phyloP scores from a whole-genome alignment of 2,888 invertebrate genomes.

The Hydrotaea diabolus region DNA sequence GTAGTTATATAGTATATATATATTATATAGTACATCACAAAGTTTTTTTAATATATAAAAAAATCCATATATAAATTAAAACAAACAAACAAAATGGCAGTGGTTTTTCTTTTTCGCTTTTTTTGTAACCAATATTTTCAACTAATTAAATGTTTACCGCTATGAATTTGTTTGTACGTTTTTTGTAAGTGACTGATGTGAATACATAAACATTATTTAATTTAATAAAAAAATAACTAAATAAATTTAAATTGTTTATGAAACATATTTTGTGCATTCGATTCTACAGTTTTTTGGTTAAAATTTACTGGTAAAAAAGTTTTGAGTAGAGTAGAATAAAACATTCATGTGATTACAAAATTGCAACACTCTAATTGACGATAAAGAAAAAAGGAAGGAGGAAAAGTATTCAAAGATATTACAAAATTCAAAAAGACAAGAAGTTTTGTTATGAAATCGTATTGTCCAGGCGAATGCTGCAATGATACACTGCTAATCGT shows the following conservation, averaged over 20 bases:
- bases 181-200: background rate
- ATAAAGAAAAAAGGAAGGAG: background rate
- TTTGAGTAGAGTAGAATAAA: slow-evolving; percentile 1
- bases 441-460: slow-evolving; percentile 52
- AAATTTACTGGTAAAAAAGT: background rate
- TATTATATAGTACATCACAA: background rate
- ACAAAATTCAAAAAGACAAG: slow-evolving; percentile 63
- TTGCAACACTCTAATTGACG: slow-evolving; percentile 6
- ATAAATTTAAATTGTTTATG: background rate
- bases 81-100: background rate
- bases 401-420: slow-evolving; percentile 46
- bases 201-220: background rate
- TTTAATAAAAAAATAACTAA: too few species aligned
- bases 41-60: too few species aligned
- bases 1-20: background rate
- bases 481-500: background rate
- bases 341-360: slow-evolving; percentile 38
- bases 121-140: background rate
- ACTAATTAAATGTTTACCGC: background rate
- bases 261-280: slow-evolving; percentile 33
- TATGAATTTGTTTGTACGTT: background rate
- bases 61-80: slow-evolving; percentile 7
- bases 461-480: slow-evolving; percentile 29
- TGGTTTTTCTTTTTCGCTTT: background rate
- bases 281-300: slow-evolving; percentile 3